These are phyloP conservation scores for Chelon auratus DNA, from an alignment of 2,797 vertebrate genomes.

Conservation along the genomic window DNA sequence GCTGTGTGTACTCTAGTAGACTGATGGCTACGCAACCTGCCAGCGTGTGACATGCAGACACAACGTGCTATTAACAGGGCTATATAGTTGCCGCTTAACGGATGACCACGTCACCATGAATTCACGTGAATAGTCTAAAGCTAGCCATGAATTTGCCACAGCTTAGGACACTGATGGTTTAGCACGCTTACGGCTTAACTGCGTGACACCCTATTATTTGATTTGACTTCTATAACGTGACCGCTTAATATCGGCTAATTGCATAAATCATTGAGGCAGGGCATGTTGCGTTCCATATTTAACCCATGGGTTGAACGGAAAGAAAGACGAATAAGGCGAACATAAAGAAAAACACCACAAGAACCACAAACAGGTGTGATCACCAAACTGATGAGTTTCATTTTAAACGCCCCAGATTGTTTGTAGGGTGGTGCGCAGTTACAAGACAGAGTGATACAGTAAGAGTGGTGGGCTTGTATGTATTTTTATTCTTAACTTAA, in stretches of 20 bases:
- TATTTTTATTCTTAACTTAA: neutral
- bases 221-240: neutral
- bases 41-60: conserved; percentile 38
- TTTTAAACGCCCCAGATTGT: neutral
- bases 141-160: neutral
- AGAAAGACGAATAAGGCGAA: neutral
- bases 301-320: neutral
- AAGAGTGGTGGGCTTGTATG: no score
- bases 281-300: no score
- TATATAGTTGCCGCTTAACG: neutral
- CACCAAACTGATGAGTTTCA: conserved; percentile 21
- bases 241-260: no score
- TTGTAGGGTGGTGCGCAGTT: neutral
- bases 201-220: neutral
- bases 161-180: neutral
- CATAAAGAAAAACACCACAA: neutral
- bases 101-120: neutral
- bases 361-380: conserved; percentile 9
- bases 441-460: neutral
- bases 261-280: no score
- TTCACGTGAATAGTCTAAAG: neutral
- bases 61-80: conserved; percentile 36
- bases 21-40: conserved; percentile 28
- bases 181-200: neutral
- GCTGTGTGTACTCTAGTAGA: conserved; percentile 3